Conservation (phyloP, 2,113 vertebrate genomes). For the Otus sunia region DNA sequence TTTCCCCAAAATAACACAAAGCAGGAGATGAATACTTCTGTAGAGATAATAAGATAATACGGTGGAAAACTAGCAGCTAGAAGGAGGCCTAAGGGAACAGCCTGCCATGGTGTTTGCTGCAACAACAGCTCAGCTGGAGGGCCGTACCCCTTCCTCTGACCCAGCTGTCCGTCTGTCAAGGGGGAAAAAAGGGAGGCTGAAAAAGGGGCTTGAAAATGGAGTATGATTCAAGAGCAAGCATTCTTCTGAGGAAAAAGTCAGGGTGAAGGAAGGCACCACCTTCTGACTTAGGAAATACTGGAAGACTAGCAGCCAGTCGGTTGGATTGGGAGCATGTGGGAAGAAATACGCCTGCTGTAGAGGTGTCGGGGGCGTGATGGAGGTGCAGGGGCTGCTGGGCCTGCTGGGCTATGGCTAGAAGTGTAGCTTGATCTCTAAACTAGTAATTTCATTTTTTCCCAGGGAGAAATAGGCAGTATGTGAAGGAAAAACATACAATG, state of each 20-base stretch:
- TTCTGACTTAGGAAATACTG: background rate
- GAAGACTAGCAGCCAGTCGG: background rate
- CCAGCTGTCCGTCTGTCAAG: fast-evolving
- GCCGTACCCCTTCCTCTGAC: fast-evolving
- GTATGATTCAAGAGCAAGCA: background rate
- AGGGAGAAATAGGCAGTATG: background rate
- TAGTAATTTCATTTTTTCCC: background rate
- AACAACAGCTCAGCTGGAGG: background rate
- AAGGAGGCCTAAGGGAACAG: background rate
- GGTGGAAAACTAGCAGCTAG: background rate
- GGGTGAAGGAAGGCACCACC: background rate
- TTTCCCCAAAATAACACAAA: background rate
- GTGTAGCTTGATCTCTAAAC: background rate
- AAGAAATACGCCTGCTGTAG: background rate
- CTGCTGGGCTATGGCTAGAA: background rate
- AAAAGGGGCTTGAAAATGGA: background rate
- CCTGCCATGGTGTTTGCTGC: background rate
- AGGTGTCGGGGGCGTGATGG: fast-evolving
- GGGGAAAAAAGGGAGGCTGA: background rate
- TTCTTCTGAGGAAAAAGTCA: background rate
- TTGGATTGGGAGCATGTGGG: background rate
- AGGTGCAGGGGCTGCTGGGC: background rate
- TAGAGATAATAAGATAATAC: background rate
- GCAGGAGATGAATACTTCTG: background rate
- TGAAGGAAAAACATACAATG: background rate